Conservation (phyloP, 2,888 invertebrate species). For the Eremobia ochroleuca region DNA sequence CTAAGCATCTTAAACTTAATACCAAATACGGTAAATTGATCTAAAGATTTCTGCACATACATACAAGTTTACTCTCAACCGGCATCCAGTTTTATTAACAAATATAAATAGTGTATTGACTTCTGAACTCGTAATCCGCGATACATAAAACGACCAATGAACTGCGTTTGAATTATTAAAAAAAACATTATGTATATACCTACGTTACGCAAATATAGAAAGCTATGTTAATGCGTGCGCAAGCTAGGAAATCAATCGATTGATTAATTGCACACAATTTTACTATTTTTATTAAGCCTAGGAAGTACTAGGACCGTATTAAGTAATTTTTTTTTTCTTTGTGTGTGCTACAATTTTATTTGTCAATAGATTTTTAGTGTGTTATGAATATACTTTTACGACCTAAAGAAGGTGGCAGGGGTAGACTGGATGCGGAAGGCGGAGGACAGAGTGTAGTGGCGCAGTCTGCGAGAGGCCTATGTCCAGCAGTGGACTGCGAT, state of each 20-base stretch:
- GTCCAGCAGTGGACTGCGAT: too few species aligned
- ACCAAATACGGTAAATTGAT: slow-evolving; percentile 34
- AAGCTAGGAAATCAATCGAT: slow-evolving; percentile 24
- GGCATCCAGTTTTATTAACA: slow-evolving; percentile 53
- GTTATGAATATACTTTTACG: neutral
- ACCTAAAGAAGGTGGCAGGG: too few species aligned
- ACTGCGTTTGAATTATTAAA: slow-evolving; percentile 59
- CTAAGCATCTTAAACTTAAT: neutral
- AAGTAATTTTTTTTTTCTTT: neutral
- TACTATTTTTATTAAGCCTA: slow-evolving; percentile 6
- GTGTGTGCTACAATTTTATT: neutral
- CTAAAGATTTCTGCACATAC: slow-evolving; percentile 27
- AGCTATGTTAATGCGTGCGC: slow-evolving; percentile 56
- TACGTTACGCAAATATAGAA: slow-evolving; percentile 62
- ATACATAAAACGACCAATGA: slow-evolving; percentile 69
- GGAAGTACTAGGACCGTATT: neutral
- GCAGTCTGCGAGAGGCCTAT: too few species aligned
- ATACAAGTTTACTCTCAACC: slow-evolving; percentile 26
- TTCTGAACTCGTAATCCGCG: slow-evolving; percentile 60
- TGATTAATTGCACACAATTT: slow-evolving; percentile 34
- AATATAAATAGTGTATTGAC: slow-evolving; percentile 69
- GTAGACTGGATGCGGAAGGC: too few species aligned
- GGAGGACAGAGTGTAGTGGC: too few species aligned
- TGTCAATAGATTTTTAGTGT: neutral
- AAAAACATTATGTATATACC: slow-evolving; percentile 35